Percentiles rank a stretch among this genome's conserved stretches.
phyloP scores from a whole-genome alignment of 2,113 vertebrate species.

The Catharus minimus region DNA sequence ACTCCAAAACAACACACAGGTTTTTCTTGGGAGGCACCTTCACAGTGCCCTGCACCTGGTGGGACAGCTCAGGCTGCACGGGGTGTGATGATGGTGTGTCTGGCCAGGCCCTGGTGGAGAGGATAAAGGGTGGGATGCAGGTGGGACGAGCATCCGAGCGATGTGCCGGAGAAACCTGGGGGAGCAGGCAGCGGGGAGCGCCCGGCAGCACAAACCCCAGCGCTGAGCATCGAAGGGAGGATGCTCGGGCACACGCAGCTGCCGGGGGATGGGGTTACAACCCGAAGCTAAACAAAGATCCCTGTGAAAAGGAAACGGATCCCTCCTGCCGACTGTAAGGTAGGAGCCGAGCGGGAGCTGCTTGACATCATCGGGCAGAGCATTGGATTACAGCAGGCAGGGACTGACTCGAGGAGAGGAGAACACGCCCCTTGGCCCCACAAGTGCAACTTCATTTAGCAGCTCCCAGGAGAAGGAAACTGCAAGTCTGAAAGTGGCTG shows the following conservation, averaged over 20 bases:
- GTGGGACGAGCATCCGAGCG: accelerated
- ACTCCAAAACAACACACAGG: accelerated
- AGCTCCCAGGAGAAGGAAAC: constrained; percentile 32
- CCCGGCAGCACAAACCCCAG: constrained; percentile 7
- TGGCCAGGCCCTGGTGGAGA: neutral
- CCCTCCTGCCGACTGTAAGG: constrained; percentile 57
- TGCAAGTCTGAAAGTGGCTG: constrained; percentile 12
- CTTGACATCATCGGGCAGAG: constrained; percentile 79
- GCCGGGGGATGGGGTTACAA: constrained; percentile 63
- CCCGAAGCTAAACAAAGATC: constrained; percentile 48
- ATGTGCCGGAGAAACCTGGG: accelerated
- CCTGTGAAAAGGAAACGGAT: constrained; percentile 70
- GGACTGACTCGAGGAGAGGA: constrained; percentile 57
- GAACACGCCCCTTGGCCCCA: constrained; percentile 77
- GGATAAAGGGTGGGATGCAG: accelerated
- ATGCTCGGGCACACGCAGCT: constrained; percentile 56
- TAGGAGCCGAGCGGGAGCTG: constrained; percentile 67
- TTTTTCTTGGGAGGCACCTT: neutral
- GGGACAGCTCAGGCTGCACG: neutral
- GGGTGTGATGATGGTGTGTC: neutral
- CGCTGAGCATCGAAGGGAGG: constrained; percentile 61
- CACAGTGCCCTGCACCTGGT: accelerated
- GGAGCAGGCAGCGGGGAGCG: neutral
- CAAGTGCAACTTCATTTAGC: constrained; percentile 74
- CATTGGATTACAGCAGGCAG: constrained; percentile 77